phyloP scores from a whole-genome alignment of 2,113 vertebrate species.

The Cyprinodon variegatus region DNA sequence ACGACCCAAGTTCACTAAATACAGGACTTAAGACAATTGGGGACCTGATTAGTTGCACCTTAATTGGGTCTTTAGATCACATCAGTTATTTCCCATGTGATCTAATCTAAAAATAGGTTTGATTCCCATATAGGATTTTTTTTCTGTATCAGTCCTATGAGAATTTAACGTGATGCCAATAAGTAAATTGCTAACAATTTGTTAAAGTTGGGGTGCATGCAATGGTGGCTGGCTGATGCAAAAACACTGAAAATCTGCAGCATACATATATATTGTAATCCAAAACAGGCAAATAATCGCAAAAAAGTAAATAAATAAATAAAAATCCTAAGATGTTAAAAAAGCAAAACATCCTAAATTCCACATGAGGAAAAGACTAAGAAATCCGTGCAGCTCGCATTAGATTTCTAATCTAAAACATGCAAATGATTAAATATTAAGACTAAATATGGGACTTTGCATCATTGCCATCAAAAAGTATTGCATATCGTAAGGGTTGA shows the following conservation, averaged over 20 bases:
- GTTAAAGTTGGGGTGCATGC: background rate
- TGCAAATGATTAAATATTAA: background rate
- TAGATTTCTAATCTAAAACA: background rate
- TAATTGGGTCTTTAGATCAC: background rate
- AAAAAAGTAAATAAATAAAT: background rate
- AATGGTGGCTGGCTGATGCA: background rate
- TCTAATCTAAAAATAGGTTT: too few species aligned
- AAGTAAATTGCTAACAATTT: background rate
- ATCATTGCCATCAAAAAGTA: too few species aligned
- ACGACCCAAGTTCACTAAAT: background rate
- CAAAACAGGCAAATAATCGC: conserved; percentile 1
- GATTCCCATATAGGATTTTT: too few species aligned
- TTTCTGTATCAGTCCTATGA: background rate
- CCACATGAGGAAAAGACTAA: background rate
- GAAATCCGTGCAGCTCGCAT: background rate
- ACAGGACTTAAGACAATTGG: background rate
- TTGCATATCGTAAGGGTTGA: too few species aligned
- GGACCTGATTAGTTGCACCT: background rate
- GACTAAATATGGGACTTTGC: background rate
- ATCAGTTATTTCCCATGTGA: too few species aligned
- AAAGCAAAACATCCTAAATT: background rate
- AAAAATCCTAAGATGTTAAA: background rate
- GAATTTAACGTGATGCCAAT: background rate
- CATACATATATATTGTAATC: background rate
- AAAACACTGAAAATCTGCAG: conserved; percentile 2